Evolutionary conservation across 1,140 invertebrate genomes (phyloP), one percentile per base, ranked within the genome.

Genomic region (Eumeta japonica): DNA sequence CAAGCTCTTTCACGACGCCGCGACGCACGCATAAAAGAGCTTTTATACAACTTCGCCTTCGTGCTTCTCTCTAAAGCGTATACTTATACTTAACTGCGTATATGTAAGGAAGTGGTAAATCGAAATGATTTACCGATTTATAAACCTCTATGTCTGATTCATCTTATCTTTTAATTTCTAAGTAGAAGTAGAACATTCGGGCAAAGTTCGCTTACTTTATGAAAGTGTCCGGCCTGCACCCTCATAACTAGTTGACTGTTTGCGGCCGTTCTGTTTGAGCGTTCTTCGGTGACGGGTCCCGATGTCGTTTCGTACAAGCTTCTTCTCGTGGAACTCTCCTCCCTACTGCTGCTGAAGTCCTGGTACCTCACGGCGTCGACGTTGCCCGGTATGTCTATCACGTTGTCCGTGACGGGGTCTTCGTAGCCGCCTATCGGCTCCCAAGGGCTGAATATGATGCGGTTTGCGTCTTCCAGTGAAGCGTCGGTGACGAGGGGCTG

Each of bases 381-480:
- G 56, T 66, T 62, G 34, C 63, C 58, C 3, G 64, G 70, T 49
- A 70, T 68, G 49, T 70, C 67, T 59, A 65, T 57, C 48, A 70
- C 55, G 46, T 53, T 62, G 45, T 68, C 64, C 35, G 70, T 70
- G 20, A 55, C 64, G 16, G 61, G 28, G 10, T 72, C 67, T 32
- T 72, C 70, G 50, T 58, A 71, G 10, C 67, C 62, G 12, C 67
- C 59, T 39, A 71, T 57, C 50, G 68, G 47, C 33, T 74, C 67
- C 70, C 70, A 74, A 14, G 70, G 70, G 54, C 67, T 74, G 57
- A 74, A 74, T 58, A 74, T 74, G 53, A 74, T 74, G 60, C 67
- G 68, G 54, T 74, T 74, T 40, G 64, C 70, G 49, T 72, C 64
- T 57, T 74, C 70, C 28, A 74, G 52, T 16, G 67, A 72, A 24